These are phyloP conservation scores for Aplochiton taeniatus DNA, from an alignment of 2,797 vertebrate species.

Conservation along the genomic window DNA sequence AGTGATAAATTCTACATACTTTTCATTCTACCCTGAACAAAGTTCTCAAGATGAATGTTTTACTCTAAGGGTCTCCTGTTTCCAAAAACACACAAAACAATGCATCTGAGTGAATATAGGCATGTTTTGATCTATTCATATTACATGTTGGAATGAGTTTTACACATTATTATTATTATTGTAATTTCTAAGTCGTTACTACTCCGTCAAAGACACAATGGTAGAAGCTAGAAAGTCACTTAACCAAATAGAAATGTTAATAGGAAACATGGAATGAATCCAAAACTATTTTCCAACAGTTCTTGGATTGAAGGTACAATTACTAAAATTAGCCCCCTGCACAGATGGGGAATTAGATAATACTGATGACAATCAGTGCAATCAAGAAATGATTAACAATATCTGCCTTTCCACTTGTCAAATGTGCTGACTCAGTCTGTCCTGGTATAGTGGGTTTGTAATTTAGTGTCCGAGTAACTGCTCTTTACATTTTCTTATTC, in stretches of 20 bases:
- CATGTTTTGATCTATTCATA: conserved; percentile 13
- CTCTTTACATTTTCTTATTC: too few species aligned
- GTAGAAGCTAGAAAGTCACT: conserved; percentile 27
- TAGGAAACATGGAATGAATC: conserved; percentile 47
- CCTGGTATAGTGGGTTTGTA: too few species aligned
- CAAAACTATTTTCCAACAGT: conserved; percentile 64
- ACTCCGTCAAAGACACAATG: conserved; percentile 10
- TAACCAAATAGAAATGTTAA: conserved; percentile 36
- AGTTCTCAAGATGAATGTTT: conserved; percentile 15
- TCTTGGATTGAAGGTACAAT: conserved; percentile 39
- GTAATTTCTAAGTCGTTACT: not conserved
- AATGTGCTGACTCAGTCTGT: conserved; percentile 5
- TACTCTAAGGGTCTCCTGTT: not conserved
- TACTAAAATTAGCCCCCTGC: conserved; percentile 36
- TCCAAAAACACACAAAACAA: conserved; percentile 10
- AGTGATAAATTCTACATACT: conserved; percentile 14
- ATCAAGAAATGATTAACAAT: conserved; percentile 47
- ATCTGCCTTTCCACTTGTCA: conserved; percentile 1
- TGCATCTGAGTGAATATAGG: conserved; percentile 7
- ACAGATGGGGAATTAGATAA: conserved; percentile 57
- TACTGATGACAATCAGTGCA: conserved; percentile 34
- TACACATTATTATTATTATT: conserved; percentile 1
- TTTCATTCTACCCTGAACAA: conserved; percentile 11
- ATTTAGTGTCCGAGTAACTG: too few species aligned
- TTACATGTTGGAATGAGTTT: too few species aligned